Evolutionary conservation across 2,888 invertebrate species (phyloP).

Genomic region (Nomada hirtipes): DNA sequence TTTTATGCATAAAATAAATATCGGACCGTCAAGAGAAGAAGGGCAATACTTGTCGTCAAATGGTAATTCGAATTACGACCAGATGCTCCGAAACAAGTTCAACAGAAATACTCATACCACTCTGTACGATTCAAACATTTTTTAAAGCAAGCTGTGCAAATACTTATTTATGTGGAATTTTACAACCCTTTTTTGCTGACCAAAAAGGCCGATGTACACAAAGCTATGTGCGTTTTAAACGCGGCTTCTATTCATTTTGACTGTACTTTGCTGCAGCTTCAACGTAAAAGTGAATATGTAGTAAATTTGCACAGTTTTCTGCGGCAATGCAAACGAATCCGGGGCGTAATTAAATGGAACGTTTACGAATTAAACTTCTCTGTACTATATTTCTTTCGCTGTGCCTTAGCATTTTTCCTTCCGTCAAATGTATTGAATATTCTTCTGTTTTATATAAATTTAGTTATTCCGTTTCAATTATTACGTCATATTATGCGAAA

Average conservation of each 20-base stretch:
- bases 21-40: too few species aligned
- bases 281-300: not conserved
- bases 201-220: not conserved
- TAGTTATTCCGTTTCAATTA: not conserved
- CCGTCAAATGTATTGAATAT: not conserved
- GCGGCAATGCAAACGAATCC: conserved; percentile 3
- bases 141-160: not conserved
- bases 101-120: too few species aligned
- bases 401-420: not conserved
- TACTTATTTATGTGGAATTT: not conserved
- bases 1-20: too few species aligned
- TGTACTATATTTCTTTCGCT: not conserved
- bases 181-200: not conserved
- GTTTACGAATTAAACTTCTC: not conserved
- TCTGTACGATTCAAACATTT: not conserved
- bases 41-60: too few species aligned
- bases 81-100: too few species aligned
- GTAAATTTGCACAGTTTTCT: not conserved
- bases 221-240: not conserved
- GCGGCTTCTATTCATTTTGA: not conserved
- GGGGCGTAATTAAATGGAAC: conserved; percentile 3
- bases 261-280: not conserved
- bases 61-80: too few species aligned
- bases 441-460: not conserved
- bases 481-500: not conserved